phyloP scores from a whole-genome alignment of 1,140 invertebrate genomes.

The Heterodera carotae region DNA sequence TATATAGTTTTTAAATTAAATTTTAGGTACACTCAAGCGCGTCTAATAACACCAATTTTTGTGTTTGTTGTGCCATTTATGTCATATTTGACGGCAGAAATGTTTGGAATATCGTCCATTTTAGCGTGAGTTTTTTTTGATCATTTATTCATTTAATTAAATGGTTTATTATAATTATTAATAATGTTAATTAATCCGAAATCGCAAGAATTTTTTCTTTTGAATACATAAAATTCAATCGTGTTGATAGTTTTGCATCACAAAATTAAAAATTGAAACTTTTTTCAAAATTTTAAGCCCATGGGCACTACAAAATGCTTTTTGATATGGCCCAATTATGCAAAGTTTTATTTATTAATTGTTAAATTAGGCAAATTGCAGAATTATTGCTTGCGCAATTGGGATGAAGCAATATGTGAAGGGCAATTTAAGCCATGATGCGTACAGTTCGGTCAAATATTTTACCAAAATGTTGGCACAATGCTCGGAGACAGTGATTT shows the following conservation, averaged over 20 bases:
- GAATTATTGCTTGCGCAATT: conserved; percentile 94
- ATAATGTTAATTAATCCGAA: no score
- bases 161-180: no score
- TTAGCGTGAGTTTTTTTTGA: conserved; percentile 52
- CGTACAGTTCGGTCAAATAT: conserved; percentile 94
- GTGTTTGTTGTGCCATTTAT: conserved; percentile 61
- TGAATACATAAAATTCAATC: no score
- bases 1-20: not conserved
- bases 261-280: no score
- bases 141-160: not conserved
- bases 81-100: conserved; percentile 58
- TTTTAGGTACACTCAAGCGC: conserved; percentile 32
- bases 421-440: conserved; percentile 93
- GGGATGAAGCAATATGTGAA: conserved; percentile 99
- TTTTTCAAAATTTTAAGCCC: no score
- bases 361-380: conserved; percentile 65
- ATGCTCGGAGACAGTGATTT: conserved; percentile 88
- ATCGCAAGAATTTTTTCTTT: no score
- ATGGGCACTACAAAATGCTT: no score
- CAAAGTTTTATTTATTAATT: no score
- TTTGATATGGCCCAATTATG: no score
- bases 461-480: conserved; percentile 89
- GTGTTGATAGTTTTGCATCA: no score
- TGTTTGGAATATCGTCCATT: conserved; percentile 60
- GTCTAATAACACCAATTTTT: conserved; percentile 52